phyloP scores from a whole-genome alignment of 2,888 invertebrate species.

The Baccha elongata region DNA sequence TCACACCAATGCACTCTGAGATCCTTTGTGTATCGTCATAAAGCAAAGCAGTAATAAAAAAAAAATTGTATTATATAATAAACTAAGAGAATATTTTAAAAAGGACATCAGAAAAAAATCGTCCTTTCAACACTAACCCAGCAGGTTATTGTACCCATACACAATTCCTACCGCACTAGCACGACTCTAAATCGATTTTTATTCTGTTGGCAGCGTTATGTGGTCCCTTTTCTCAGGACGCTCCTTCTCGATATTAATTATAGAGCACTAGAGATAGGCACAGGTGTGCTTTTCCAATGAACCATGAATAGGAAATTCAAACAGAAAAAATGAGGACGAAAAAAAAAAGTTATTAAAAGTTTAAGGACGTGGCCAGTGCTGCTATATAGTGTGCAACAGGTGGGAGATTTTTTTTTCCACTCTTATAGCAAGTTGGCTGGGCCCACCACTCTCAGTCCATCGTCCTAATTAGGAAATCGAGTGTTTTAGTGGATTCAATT shows the following conservation, averaged over 20 bases:
- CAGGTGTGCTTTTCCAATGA: slow-evolving; percentile 51
- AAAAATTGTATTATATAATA: slow-evolving; percentile 7
- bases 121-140: neutral
- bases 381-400: slow-evolving; percentile 47
- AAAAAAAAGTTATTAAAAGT: slow-evolving; percentile 28
- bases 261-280: slow-evolving; percentile 29
- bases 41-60: slow-evolving; percentile 8
- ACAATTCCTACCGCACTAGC: neutral
- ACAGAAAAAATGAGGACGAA: slow-evolving; percentile 15
- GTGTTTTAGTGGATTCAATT: slow-evolving; percentile 59
- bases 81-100: neutral
- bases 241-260: slow-evolving; percentile 52
- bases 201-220: slow-evolving; percentile 8
- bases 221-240: slow-evolving; percentile 16
- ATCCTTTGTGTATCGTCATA: slow-evolving; percentile 57
- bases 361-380: slow-evolving; percentile 40
- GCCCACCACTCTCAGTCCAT: neutral
- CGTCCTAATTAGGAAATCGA: slow-evolving; percentile 63
- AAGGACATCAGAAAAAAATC: slow-evolving; percentile 16
- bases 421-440: neutral
- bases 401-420: slow-evolving; percentile 12
- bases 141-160: slow-evolving; percentile 52
- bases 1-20: slow-evolving; percentile 52
- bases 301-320: slow-evolving; percentile 49
- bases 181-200: slow-evolving; percentile 55